Evolutionary conservation across 2,888 invertebrate species (phyloP).

Genomic region (Metopia argyrocephala): DNA sequence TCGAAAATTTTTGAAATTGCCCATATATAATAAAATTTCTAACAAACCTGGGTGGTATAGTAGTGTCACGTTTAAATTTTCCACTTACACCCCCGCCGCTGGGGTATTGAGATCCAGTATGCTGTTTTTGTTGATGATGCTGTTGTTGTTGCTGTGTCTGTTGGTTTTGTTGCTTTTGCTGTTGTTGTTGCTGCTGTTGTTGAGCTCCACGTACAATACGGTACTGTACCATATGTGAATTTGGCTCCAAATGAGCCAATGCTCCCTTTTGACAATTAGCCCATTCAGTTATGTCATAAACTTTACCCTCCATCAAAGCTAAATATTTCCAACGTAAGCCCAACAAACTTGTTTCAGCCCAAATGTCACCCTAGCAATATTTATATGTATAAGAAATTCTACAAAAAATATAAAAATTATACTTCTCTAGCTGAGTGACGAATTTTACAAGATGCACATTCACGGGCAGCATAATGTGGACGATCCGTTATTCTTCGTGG

Average conservation of each 20-base stretch:
- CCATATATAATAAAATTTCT: too few relatives aligned
- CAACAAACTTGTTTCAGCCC: slow-evolving; percentile 94
- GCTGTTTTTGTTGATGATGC: slow-evolving; percentile 70
- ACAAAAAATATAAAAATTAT: slow-evolving; percentile 30
- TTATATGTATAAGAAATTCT: neutral
- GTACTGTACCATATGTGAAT: slow-evolving; percentile 92
- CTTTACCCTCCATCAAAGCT: slow-evolving; percentile 96
- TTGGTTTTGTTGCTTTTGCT: slow-evolving; percentile 71
- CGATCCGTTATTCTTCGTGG: slow-evolving; percentile 91
- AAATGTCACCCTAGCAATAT: slow-evolving; percentile 89
- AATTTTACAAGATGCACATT: slow-evolving; percentile 93
- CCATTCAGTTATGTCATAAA: slow-evolving; percentile 98
- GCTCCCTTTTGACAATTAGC: slow-evolving; percentile 90
- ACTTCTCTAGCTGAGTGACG: slow-evolving; percentile 93
- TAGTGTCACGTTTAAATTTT: slow-evolving; percentile 67
- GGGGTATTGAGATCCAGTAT: slow-evolving; percentile 67
- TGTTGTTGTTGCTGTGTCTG: slow-evolving; percentile 69
- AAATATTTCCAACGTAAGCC: slow-evolving; percentile 96
- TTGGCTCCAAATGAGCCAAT: slow-evolving; percentile 87
- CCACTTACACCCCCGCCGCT: slow-evolving; percentile 68
- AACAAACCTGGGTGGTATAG: slow-evolving; percentile 65
- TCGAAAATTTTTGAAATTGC: too few relatives aligned
- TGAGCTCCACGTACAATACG: slow-evolving; percentile 78
- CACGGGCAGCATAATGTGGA: slow-evolving; percentile 94
- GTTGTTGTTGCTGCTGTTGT: slow-evolving; percentile 76